Evolutionary conservation across 2,113 vertebrate species (phyloP), one percentile per base, ranked within the genome.

Genomic region (Gymnarchus niloticus): DNA sequence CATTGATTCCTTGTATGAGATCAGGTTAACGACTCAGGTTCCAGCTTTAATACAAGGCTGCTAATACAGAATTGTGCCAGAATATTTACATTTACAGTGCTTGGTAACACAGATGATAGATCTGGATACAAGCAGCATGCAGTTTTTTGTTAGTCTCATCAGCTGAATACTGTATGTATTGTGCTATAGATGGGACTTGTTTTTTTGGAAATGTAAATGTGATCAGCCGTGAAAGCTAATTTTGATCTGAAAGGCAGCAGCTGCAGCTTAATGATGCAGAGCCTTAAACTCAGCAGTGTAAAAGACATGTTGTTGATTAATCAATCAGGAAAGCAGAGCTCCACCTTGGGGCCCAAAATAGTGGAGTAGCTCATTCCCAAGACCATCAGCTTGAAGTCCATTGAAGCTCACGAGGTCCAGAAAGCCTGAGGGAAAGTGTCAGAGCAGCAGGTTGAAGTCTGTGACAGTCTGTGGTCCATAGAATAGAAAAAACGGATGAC

Each of bases 221-320:
- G 49, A 23, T 78, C 23, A 10, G 44, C 44, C 1, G 23, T 48
- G 44, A 78, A 78, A 48, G 76, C 76, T 78, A 78, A 44, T 78
- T 73, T 73, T 41, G 65, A 17, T 44, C 76, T 78, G 76, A 78
- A 78, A 78, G 19, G 76, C 54, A n/a, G 28, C 56, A 83, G 81
- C 51, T 83, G 25, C 28, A 28, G 33, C 21, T 83, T 57, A 19
- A 23, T 23, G 54, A 37, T 19, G 6, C 37, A 59, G 41, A 44
- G 52, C 56, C 82, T 57, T 8, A 44, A 21, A 54, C 28, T 33
- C 25, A 51, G 49, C 14, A 51, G 23, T 5, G 23, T 56, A 37
- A 28, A 17, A 54, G 25, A 19, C 14, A 8, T 54, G n/a, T 33
- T 28, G n/a, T 21, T 81, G 81, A 81, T 37, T 81, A 61, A 54